phyloP scores from a whole-genome alignment of 2,888 invertebrate genomes.

The Argyresthia goedartella region DNA sequence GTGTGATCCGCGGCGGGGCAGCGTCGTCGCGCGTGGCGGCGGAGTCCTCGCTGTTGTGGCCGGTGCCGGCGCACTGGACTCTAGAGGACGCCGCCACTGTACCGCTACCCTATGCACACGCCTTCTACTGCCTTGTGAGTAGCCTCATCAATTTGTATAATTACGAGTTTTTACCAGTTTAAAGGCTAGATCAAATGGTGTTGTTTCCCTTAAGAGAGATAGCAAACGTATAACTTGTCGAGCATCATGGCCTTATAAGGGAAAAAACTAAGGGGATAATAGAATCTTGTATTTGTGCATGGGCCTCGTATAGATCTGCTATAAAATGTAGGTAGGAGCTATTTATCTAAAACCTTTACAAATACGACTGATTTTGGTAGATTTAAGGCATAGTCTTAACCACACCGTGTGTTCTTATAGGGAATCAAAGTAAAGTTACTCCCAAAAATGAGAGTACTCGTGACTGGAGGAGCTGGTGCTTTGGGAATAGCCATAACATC shows the following conservation, averaged over 20 bases:
- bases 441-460: slow-evolving; percentile 19
- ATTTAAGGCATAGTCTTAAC: not conserved
- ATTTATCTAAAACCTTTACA: not conserved
- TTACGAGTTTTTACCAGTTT: not conserved
- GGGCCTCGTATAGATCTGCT: too few species aligned
- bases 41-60: slow-evolving; percentile 69
- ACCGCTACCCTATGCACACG: slow-evolving; percentile 78
- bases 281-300: too few species aligned
- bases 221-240: not conserved
- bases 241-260: not conserved
- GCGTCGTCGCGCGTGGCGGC: slow-evolving; percentile 68
- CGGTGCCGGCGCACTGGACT: slow-evolving; percentile 76
- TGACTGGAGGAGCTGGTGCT: slow-evolving; percentile 42
- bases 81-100: slow-evolving; percentile 81
- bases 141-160: not conserved
- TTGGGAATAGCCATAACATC: slow-evolving; percentile 41
- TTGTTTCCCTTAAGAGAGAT: not conserved
- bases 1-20: slow-evolving; percentile 62
- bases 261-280: not conserved
- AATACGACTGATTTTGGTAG: not conserved
- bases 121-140: slow-evolving; percentile 42
- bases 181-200: not conserved
- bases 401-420: slow-evolving; percentile 3
- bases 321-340: not conserved
- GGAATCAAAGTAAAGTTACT: slow-evolving; percentile 10